Conservation (phyloP, 2,888 invertebrate species). For the Tipula helvola region DNA sequence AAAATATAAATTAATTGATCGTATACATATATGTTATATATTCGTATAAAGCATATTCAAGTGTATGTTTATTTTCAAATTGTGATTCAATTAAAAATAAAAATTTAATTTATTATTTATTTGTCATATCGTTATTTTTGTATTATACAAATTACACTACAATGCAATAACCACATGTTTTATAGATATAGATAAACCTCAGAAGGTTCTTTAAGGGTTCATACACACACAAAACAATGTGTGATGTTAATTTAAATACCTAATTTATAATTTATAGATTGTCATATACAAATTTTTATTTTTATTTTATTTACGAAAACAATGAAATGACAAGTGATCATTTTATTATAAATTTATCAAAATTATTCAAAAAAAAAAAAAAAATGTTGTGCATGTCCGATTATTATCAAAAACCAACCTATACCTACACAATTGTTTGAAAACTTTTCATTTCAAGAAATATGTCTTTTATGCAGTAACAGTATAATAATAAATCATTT, state of each 20-base stretch:
- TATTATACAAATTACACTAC: not conserved
- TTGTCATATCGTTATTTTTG: not conserved
- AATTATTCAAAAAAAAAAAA: not conserved
- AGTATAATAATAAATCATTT: not conserved
- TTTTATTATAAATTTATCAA: not conserved
- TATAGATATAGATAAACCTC: not conserved
- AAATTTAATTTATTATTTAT: not conserved
- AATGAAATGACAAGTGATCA: constrained; percentile 4
- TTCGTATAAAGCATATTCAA: not conserved
- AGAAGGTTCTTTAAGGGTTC: not conserved
- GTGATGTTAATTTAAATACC: not conserved
- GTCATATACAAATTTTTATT: not conserved
- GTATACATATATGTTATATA: not conserved
- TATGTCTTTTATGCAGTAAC: not conserved
- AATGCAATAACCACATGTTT: not conserved
- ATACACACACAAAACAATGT: not conserved
- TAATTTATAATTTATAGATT: not conserved
- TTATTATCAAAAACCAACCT: not conserved
- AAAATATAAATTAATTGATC: not conserved
- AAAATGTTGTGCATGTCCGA: not conserved
- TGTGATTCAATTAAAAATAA: not conserved
- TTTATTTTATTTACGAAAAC: not conserved
- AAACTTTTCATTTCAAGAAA: not conserved
- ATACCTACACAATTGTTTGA: not conserved
- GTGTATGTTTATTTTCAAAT: not conserved